A percentile compares a stretch with the other conserved stretches of the same genome.
These are phyloP conservation scores for Hydractinia echinata DNA, from an alignment of 30 jellyfish, hydroid and myxozoan genomes.

Conservation along the genomic window DNA sequence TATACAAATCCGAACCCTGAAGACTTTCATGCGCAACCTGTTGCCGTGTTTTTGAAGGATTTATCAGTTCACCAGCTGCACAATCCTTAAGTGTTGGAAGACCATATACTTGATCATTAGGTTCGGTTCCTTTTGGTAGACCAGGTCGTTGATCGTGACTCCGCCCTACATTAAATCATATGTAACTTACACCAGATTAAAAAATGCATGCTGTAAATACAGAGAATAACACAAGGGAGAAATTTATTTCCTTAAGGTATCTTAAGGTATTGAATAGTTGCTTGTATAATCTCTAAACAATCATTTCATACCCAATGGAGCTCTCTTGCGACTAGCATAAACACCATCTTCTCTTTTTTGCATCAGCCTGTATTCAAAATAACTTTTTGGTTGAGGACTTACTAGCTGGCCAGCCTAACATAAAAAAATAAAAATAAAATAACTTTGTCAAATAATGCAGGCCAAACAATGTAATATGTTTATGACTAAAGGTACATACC, in stretches of 20 bases:
- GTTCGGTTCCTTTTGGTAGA: constrained; percentile 64
- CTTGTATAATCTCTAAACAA: not conserved
- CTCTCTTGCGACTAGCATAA: constrained; percentile 57
- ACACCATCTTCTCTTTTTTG: constrained; percentile 69
- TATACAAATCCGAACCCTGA: constrained; percentile 73
- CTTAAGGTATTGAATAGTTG: not conserved
- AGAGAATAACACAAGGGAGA: not conserved
- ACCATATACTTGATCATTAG: constrained; percentile 60
- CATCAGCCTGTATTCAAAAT: constrained; percentile 48
- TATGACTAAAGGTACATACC: constrained; percentile 50
- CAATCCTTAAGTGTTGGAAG: constrained; percentile 68
- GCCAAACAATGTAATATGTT: too few species aligned
- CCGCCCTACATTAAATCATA: constrained; percentile 40
- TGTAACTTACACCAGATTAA: not conserved
- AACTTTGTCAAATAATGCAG: too few species aligned
- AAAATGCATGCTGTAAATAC: not conserved
- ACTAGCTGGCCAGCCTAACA: constrained; percentile 71
- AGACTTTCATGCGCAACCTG: constrained; percentile 63
- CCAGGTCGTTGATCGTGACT: constrained; percentile 88
- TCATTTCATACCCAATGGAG: constrained; percentile 72
- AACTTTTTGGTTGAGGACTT: constrained; percentile 70
- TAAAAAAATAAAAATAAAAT: not conserved
- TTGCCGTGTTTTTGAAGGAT: constrained; percentile 61
- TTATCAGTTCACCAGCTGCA: constrained; percentile 81
- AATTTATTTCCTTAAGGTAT: not conserved